Conservation (phyloP, 2,888 invertebrate species). For the Eilema depressum region DNA sequence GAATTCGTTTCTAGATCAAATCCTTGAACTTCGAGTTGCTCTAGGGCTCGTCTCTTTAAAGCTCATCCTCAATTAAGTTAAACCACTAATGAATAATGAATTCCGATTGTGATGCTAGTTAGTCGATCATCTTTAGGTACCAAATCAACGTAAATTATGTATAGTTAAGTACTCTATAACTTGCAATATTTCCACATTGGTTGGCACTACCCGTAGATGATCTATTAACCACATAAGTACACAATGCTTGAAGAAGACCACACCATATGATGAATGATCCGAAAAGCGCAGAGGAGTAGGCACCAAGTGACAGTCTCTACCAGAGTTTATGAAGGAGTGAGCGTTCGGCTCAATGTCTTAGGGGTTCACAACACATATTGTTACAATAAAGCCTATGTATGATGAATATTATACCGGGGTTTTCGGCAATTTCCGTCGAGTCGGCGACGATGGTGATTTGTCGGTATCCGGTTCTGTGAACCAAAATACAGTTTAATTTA, state of each 20-base stretch:
- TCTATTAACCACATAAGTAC: slow-evolving; percentile 65
- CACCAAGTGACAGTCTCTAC: slow-evolving; percentile 86
- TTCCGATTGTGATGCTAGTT: slow-evolving; percentile 52
- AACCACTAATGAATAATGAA: slow-evolving; percentile 53
- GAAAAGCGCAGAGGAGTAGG: slow-evolving; percentile 83
- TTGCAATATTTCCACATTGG: slow-evolving; percentile 20
- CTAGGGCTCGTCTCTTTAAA: slow-evolving; percentile 52
- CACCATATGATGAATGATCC: slow-evolving; percentile 69
- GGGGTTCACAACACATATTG: slow-evolving; percentile 87
- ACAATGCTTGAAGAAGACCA: slow-evolving; percentile 64
- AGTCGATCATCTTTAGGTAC: slow-evolving; percentile 61
- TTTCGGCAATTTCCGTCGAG: slow-evolving; percentile 98
- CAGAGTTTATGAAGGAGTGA: slow-evolving; percentile 76
- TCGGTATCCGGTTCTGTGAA: slow-evolving; percentile 94
- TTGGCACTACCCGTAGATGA: slow-evolving; percentile 55
- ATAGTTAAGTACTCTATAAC: not conserved
- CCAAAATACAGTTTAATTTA: slow-evolving; percentile 74
- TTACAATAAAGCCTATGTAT: slow-evolving; percentile 85
- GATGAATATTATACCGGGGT: slow-evolving; percentile 96
- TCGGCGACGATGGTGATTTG: slow-evolving; percentile 95
- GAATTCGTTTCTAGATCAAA: slow-evolving; percentile 24
- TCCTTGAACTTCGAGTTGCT: slow-evolving; percentile 34
- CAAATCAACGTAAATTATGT: slow-evolving; percentile 1
- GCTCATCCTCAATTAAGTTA: slow-evolving; percentile 51
- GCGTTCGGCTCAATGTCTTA: slow-evolving; percentile 76